These are phyloP conservation scores for Ips typographus DNA, from an alignment of 1,140 invertebrate species.

Conservation along the genomic window DNA sequence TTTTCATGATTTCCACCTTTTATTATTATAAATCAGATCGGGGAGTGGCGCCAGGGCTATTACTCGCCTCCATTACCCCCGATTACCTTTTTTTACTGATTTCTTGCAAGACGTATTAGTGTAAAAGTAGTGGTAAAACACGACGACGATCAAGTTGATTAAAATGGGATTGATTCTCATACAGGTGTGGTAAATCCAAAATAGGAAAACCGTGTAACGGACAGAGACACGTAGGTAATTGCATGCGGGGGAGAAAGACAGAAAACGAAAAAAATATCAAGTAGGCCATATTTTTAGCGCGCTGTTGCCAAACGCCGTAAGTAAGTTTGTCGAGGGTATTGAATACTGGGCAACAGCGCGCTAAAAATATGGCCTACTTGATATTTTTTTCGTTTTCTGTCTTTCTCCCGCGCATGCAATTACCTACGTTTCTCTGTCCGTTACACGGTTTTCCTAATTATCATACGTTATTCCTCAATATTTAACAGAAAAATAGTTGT, in stretches of 20 bases:
- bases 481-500: too few species aligned
- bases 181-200: not conserved
- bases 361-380: too few species aligned
- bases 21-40: conserved; percentile 10
- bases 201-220: not conserved
- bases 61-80: conserved; percentile 17
- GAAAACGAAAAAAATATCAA: not conserved
- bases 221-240: not conserved
- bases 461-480: not conserved
- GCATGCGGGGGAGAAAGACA: not conserved
- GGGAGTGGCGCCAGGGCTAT: conserved; percentile 18
- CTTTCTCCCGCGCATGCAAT: too few species aligned
- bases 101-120: conserved; percentile 3
- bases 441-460: not conserved
- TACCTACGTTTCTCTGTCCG: too few species aligned
- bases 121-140: conserved; percentile 22
- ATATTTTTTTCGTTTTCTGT: too few species aligned
- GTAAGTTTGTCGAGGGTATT: too few species aligned
- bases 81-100: conserved; percentile 11
- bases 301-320: too few species aligned
- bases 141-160: conserved; percentile 10
- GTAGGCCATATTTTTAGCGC: too few species aligned
- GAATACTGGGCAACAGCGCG: too few species aligned
- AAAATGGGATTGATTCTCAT: conserved; percentile 1
- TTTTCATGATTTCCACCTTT: conserved; percentile 26